Conservation (phyloP, 2,888 invertebrate genomes). For the Pachliopta kotzebuea region DNA sequence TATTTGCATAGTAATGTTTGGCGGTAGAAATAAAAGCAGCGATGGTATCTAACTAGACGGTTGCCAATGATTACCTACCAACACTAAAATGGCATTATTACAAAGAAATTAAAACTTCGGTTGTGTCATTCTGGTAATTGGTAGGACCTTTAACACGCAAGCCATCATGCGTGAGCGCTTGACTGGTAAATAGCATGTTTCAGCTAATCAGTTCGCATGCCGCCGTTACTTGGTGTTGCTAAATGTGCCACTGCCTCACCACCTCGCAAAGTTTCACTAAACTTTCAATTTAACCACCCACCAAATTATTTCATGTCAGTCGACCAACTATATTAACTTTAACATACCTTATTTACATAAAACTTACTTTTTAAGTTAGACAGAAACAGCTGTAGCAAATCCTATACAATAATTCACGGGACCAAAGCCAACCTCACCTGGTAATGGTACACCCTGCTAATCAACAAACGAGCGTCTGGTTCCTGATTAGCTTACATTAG, state of each 20-base stretch:
- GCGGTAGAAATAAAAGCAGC: too few species aligned
- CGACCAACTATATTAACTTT: neutral
- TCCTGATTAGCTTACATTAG: too few species aligned
- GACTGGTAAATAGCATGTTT: conserved; percentile 24
- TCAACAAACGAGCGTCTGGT: too few species aligned
- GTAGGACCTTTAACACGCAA: conserved; percentile 18
- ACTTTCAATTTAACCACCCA: conserved; percentile 1
- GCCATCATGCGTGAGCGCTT: conserved; percentile 20
- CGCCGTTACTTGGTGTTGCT: conserved; percentile 9
- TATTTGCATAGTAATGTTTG: too few species aligned
- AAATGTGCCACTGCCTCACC: conserved; percentile 10
- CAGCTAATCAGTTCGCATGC: conserved; percentile 24
- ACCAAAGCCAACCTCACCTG: too few species aligned
- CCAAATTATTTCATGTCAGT: neutral
- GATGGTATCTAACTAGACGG: too few species aligned
- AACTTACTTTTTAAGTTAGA: neutral
- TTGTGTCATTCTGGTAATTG: conserved; percentile 6
- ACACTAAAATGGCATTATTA: too few species aligned
- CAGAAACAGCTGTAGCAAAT: too few species aligned
- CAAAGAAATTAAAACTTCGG: conserved; percentile 19
- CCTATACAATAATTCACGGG: too few species aligned
- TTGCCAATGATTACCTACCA: too few species aligned
- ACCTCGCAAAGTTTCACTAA: conserved; percentile 9
- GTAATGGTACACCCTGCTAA: too few species aligned
- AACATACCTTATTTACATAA: neutral